These are phyloP conservation scores for Drosophila seguyi DNA, from an alignment of 1,140 invertebrate species.

Conservation along the genomic window DNA sequence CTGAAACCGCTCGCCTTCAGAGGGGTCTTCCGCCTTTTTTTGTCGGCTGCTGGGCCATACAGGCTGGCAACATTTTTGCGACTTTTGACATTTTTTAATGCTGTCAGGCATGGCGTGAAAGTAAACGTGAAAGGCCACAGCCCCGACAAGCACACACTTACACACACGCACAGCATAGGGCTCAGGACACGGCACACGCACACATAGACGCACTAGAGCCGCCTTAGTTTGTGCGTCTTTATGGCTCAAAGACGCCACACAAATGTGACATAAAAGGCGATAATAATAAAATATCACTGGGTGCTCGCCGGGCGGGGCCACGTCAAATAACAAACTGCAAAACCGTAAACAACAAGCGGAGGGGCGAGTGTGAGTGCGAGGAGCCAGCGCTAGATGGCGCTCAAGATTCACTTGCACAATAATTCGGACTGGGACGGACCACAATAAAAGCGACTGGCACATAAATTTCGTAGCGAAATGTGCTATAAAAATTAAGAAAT, in stretches of 20 bases:
- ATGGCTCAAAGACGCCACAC: slow-evolving; percentile 79
- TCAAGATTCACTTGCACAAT: slow-evolving; percentile 70
- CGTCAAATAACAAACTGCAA: slow-evolving; percentile 78
- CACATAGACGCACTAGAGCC: slow-evolving; percentile 35
- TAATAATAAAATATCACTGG: slow-evolving; percentile 82
- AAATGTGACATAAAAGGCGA: slow-evolving; percentile 83
- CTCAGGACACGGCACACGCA: not conserved
- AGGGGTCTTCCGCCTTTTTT: slow-evolving; percentile 9
- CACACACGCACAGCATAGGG: slow-evolving; percentile 5
- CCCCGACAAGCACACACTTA: slow-evolving; percentile 21
- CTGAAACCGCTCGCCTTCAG: slow-evolving; percentile 8
- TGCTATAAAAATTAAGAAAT: slow-evolving; percentile 80
- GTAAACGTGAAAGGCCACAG: slow-evolving; percentile 64
- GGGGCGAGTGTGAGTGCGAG: not conserved
- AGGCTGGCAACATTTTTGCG: slow-evolving; percentile 79
- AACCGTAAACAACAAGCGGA: slow-evolving; percentile 76
- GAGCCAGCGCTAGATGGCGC: slow-evolving; percentile 65
- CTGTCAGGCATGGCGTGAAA: slow-evolving; percentile 78
- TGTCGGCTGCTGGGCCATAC: slow-evolving; percentile 14
- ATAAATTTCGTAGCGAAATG: slow-evolving; percentile 71
- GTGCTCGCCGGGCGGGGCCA: slow-evolving; percentile 11
- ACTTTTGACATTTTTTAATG: slow-evolving; percentile 83
- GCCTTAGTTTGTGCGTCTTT: slow-evolving; percentile 83
- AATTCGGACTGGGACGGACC: slow-evolving; percentile 24
- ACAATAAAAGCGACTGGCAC: slow-evolving; percentile 53